Percentiles rank a stretch among this genome's conserved stretches.
Conservation (phyloP, 1,140 invertebrate genomes). For the Temnothorax curvispinosus region DNA sequence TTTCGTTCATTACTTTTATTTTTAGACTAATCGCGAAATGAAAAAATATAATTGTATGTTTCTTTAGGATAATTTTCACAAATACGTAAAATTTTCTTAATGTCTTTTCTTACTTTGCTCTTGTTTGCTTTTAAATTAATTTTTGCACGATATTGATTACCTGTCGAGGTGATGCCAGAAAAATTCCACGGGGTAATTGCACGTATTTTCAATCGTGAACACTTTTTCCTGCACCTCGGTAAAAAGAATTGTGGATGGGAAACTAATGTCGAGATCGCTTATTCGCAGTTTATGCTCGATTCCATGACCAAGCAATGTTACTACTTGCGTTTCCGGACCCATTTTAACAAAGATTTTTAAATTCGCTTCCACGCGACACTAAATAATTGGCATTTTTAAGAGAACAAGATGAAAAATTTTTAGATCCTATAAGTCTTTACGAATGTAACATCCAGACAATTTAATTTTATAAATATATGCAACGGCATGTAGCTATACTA, state of each 20-base stretch:
- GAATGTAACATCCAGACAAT: not conserved
- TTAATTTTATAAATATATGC: not conserved
- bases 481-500: not conserved
- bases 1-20: not conserved
- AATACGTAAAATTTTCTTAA: not conserved
- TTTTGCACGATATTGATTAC: conserved; percentile 70
- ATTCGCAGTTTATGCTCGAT: conserved; percentile 80
- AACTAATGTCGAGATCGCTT: conserved; percentile 74
- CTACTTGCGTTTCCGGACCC: conserved; percentile 67
- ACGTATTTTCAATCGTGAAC: conserved; percentile 81
- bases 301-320: conserved; percentile 79
- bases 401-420: too few species aligned
- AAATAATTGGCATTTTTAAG: not conserved
- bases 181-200: conserved; percentile 80
- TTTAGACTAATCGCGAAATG: not conserved
- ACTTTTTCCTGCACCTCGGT: conserved; percentile 66
- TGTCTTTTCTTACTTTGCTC: not conserved
- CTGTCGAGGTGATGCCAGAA: conserved; percentile 84
- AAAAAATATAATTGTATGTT: not conserved
- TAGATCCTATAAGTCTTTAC: too few species aligned
- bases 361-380: conserved; percentile 74
- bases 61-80: not conserved
- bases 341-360: conserved; percentile 78
- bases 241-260: conserved; percentile 80
- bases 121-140: not conserved